A percentile compares a stretch with the other conserved stretches of the same genome.
Evolutionary conservation across 2,888 invertebrate genomes (phyloP).

Genomic region (Petrolisthes cinctipes): DNA sequence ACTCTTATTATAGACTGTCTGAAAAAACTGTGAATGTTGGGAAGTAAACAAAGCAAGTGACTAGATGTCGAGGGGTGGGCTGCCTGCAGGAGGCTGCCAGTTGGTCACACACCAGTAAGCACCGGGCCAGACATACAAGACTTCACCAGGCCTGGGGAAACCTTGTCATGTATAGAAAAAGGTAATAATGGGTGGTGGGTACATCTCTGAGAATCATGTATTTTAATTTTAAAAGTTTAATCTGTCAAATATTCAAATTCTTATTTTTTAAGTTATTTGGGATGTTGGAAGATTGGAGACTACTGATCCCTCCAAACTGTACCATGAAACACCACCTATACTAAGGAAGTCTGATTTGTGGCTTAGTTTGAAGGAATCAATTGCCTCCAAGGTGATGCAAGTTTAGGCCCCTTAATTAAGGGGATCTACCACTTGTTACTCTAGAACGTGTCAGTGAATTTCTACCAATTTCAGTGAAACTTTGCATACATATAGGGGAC

Average conservation of each 20-base stretch:
- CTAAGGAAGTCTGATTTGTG: no score
- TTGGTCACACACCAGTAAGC: slow-evolving; percentile 35
- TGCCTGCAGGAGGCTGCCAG: slow-evolving; percentile 38
- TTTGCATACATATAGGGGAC: no score
- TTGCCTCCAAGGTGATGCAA: no score
- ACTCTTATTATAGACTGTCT: slow-evolving; percentile 42
- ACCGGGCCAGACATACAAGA: slow-evolving; percentile 46
- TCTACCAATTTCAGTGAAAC: no score
- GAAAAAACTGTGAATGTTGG: slow-evolving; percentile 41
- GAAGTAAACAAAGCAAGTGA: slow-evolving; percentile 52
- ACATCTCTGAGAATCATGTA: slow-evolving; percentile 44
- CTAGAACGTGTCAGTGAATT: no score
- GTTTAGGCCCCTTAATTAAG: no score
- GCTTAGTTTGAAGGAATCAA: no score
- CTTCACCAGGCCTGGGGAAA: slow-evolving; percentile 33
- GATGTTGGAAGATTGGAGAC: no score
- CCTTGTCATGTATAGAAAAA: slow-evolving; percentile 39
- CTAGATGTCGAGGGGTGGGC: slow-evolving; percentile 49
- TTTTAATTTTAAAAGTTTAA: background rate
- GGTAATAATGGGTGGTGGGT: slow-evolving; percentile 21
- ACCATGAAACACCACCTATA: no score
- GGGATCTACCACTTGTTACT: no score
- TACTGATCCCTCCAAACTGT: no score
- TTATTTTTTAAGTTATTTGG: background rate
- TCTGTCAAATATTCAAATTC: slow-evolving; percentile 1